Percentiles rank a stretch among this genome's conserved stretches.
Conservation (phyloP, 2,888 invertebrate species). For the Pelosia muscerda region DNA sequence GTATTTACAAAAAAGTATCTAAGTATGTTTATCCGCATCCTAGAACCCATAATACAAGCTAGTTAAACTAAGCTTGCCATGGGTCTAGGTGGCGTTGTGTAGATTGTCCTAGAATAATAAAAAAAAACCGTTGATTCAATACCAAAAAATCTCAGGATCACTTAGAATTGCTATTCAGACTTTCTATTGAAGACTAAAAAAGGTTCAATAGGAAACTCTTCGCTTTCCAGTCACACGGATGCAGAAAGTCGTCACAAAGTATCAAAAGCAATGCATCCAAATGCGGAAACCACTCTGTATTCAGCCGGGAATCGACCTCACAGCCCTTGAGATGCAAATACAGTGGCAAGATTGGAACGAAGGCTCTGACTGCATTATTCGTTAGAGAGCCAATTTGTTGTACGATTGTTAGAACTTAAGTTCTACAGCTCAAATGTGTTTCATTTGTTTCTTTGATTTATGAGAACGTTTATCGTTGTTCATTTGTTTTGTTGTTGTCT, state of each 20-base stretch:
- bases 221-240: conserved; percentile 19
- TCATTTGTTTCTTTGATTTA: conserved; percentile 14
- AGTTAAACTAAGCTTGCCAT: too few species aligned
- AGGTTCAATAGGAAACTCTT: neutral
- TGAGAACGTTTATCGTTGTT: neutral
- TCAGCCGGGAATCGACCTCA: conserved; percentile 53
- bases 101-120: too few species aligned
- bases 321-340: conserved; percentile 63
- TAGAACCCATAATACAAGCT: too few species aligned
- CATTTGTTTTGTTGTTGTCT: neutral
- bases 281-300: conserved; percentile 53
- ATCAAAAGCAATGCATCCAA: conserved; percentile 49
- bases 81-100: too few species aligned
- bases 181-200: neutral
- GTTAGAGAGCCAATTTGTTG: conserved; percentile 15
- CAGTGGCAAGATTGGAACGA: conserved; percentile 47
- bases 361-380: conserved; percentile 31
- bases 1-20: too few species aligned
- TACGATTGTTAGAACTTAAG: conserved; percentile 10
- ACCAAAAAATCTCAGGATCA: neutral
- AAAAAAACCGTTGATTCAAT: too few species aligned
- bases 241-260: conserved; percentile 33
- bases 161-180: neutral
- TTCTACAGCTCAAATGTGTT: neutral
- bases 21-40: too few species aligned